Conservation (phyloP, 1,140 invertebrate genomes). For the Drosophila sproati region DNA sequence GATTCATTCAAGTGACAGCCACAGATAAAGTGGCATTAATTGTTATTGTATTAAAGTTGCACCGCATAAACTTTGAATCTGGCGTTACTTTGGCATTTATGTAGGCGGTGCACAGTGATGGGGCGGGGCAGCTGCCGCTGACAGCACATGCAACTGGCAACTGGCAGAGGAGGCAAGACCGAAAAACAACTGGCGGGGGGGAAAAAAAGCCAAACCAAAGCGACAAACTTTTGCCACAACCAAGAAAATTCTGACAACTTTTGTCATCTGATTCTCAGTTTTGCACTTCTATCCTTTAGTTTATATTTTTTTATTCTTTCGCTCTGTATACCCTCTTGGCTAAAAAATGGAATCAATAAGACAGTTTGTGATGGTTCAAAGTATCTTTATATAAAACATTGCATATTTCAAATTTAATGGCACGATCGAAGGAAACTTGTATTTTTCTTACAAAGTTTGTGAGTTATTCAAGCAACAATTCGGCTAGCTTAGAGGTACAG, state of each 20-base stretch:
- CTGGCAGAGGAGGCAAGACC: constrained; percentile 8
- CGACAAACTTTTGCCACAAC: constrained; percentile 67
- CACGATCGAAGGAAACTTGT: no score
- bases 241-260: constrained; percentile 66
- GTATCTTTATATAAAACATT: no score
- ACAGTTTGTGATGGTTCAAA: background rate
- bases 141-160: constrained; percentile 25
- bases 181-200: background rate
- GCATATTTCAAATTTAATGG: no score
- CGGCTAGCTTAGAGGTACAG: background rate
- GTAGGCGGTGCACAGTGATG: background rate
- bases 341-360: background rate
- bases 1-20: background rate
- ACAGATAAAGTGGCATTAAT: background rate
- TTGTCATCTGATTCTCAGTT: constrained; percentile 71
- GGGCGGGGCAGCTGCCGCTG: constrained; percentile 27
- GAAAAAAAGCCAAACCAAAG: constrained; percentile 44
- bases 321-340: constrained; percentile 10
- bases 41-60: background rate
- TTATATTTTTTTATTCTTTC: background rate
- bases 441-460: no score
- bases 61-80: background rate
- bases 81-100: background rate
- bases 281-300: constrained; percentile 42
- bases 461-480: no score